A percentile compares a stretch with the other conserved stretches of the same genome.
Evolutionary conservation across 2,797 vertebrate genomes (phyloP).

Genomic region (Allobates femoralis): DNA sequence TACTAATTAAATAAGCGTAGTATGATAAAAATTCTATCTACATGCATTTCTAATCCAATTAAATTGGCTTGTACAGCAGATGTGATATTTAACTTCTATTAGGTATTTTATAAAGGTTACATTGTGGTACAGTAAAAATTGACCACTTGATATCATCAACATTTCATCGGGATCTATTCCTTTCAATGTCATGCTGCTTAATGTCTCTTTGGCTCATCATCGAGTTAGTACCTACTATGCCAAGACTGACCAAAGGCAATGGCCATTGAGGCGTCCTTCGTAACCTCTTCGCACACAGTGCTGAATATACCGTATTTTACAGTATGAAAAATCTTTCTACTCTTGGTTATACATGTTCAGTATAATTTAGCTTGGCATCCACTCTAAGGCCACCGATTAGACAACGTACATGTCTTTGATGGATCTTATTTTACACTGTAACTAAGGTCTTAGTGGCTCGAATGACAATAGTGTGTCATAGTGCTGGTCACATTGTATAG

Average conservation of each 20-base stretch:
- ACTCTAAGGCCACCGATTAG: too few relatives aligned
- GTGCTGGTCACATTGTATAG: neutral
- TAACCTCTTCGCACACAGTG: neutral
- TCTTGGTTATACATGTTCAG: neutral
- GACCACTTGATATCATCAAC: neutral
- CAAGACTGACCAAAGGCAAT: neutral
- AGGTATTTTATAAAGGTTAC: conserved; percentile 38
- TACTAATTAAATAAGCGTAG: conserved; percentile 33
- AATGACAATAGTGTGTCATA: neutral
- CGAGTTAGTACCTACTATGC: neutral
- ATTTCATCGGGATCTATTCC: neutral
- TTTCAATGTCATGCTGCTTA: neutral
- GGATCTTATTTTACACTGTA: neutral
- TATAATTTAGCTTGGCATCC: too few relatives aligned
- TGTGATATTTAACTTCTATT: conserved; percentile 14
- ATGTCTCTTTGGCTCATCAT: neutral
- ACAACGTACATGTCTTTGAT: neutral
- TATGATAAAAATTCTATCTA: conserved; percentile 30
- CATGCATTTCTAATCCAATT: conserved; percentile 33
- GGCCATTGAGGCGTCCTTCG: neutral
- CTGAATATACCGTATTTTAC: neutral
- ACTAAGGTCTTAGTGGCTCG: neutral
- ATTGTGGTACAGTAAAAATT: conserved; percentile 3
- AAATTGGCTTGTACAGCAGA: conserved; percentile 8
- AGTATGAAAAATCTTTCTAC: neutral